Evolutionary conservation across 2,113 vertebrate species (phyloP).

Genomic region (Sclerurus mexicanus): DNA sequence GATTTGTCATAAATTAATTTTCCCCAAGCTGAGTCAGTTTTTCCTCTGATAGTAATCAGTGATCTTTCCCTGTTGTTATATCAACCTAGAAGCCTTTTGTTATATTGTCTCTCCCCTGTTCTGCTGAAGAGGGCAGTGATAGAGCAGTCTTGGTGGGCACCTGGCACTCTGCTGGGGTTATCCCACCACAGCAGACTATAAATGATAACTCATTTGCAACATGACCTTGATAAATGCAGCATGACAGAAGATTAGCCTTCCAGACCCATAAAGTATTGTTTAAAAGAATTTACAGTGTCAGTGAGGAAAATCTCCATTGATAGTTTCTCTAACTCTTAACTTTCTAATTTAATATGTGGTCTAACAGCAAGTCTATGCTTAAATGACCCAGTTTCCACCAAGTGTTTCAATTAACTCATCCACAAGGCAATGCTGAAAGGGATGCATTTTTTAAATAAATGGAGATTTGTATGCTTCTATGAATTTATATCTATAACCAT

Average conservation of each 20-base stretch:
- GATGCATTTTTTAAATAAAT: slow-evolving; percentile 3
- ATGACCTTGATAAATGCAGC: background rate
- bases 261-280: background rate
- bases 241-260: background rate
- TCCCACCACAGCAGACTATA: background rate
- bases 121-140: background rate
- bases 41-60: rapidly evolving
- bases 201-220: background rate
- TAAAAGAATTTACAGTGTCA: background rate
- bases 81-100: background rate
- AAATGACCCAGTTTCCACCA: slow-evolving; percentile 36
- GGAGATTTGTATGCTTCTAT: background rate
- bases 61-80: background rate
- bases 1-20: background rate
- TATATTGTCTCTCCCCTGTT: background rate
- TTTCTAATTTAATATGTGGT: slow-evolving; percentile 33
- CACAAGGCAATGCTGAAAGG: background rate
- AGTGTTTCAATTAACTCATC: slow-evolving; percentile 27
- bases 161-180: background rate
- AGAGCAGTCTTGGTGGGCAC: background rate
- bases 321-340: background rate
- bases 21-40: background rate
- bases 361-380: slow-evolving; percentile 45
- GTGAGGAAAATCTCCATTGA: background rate
- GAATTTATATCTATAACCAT: background rate